Base-by-base conservation (phyloP, 2,797 vertebrate genomes). In the Netta rufina region DNA sequence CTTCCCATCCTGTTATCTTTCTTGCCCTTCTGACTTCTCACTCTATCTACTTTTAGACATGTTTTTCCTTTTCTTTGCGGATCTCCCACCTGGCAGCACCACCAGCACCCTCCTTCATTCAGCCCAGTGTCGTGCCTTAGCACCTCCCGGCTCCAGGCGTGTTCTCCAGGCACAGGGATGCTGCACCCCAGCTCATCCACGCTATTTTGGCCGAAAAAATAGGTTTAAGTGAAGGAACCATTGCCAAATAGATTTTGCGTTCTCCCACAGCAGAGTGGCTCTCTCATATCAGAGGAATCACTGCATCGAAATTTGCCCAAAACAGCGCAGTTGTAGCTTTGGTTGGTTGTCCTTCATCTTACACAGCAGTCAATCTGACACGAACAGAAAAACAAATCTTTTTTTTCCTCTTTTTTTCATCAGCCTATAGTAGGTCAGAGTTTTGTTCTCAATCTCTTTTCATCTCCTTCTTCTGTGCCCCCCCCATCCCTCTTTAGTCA, bases 81-180 rank as follows among this genome's bases (percentile, higher is more conserved):
- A 14, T 60, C 16, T 89, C 74, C 8, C 15, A 18, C 41, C 57
- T 45, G 28, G 16, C 25, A 66, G 41, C 36, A 45, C 30, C 38
- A 58, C 9, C 27, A 65, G 8, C 32, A 21, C 4, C 13, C 39
- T 20, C 9, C 11, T 67, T 93, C 58, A 41, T 32, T 84, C 56
- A 83, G 30, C 3, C 1, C 41, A n/a, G 13, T 14, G 33, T 13
- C 32, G 28, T 22, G 4, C 41, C 61, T 71, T 41, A 65, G 72
- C 49, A 28, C 24, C 21, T 64, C 90, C 74, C 20, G 41, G 13
- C 22, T 71, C n/a, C 6, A 0, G 0, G 0, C 2, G 0, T 47
- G 6, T 57, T 92, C 47, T 79, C 30, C 39, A 49, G 39, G 22
- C 30, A 22, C 27, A 33, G 38, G 33, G 21, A 1, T 61, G 41